Evolutionary conservation across 2,888 invertebrate genomes (phyloP).

Genomic region (Seira ritae): DNA sequence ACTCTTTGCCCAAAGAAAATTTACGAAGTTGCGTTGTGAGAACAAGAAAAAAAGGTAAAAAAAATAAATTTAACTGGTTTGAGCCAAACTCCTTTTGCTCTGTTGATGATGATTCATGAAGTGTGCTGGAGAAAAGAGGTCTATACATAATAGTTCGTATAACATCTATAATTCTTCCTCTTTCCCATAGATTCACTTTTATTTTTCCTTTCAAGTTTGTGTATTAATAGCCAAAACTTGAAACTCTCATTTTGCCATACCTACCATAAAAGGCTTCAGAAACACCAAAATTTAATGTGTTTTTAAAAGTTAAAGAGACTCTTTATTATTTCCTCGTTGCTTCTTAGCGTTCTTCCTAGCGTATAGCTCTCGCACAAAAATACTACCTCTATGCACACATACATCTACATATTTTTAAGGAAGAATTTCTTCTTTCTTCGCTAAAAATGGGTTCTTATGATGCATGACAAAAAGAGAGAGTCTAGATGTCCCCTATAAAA

Average conservation of each 20-base stretch:
- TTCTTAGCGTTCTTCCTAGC: neutral
- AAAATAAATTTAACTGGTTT: neutral
- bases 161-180: neutral
- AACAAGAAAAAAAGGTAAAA: neutral
- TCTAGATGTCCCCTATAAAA: neutral
- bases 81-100: neutral
- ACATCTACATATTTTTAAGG: constrained; percentile 5
- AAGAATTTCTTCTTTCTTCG: neutral
- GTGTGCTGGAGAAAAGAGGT: neutral
- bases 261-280: neutral
- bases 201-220: neutral
- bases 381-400: neutral
- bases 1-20: constrained; percentile 17
- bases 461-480: neutral
- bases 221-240: neutral
- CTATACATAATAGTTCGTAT: neutral
- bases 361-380: neutral
- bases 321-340: constrained; percentile 14
- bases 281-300: constrained; percentile 7
- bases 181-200: neutral
- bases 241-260: neutral
- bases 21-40: neutral
- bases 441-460: neutral
- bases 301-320: neutral
- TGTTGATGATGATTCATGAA: constrained; percentile 5